A percentile compares a stretch with the other conserved stretches of the same genome.
These are phyloP conservation scores for Contarinia nasturtii DNA, from an alignment of 1,140 invertebrate species.

Conservation along the genomic window DNA sequence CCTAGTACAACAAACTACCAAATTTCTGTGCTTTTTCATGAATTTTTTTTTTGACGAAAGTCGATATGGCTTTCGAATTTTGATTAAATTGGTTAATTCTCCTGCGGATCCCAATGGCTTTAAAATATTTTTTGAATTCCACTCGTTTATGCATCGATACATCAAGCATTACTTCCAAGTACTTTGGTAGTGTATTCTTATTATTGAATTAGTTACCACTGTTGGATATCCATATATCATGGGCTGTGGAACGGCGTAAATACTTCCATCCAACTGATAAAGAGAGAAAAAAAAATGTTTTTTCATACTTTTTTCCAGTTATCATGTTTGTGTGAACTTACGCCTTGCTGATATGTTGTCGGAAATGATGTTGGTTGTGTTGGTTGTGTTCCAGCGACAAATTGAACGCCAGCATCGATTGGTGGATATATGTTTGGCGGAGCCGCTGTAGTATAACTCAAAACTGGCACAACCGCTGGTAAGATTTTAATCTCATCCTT, in stretches of 20 bases:
- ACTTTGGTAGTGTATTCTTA: no score
- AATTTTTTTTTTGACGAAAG: no score
- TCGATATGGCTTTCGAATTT: no score
- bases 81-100: no score
- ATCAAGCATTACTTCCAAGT: no score
- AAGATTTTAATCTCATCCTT: no score
- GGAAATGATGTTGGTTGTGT: slow-evolving; percentile 4
- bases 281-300: neutral
- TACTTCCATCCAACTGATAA: slow-evolving; percentile 19
- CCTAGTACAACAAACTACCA: no score
- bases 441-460: neutral
- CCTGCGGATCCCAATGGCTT: no score
- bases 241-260: slow-evolving; percentile 22
- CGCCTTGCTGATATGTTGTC: slow-evolving; percentile 22
- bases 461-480: neutral
- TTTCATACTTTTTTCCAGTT: neutral
- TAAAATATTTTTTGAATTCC: no score
- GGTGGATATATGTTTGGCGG: neutral
- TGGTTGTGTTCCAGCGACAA: no score
- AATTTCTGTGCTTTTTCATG: no score
- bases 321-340: slow-evolving; percentile 5
- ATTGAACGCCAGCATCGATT: neutral
- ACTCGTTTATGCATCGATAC: no score
- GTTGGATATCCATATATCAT: slow-evolving; percentile 21
- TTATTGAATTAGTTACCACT: neutral